A percentile compares a stretch with the other conserved stretches of the same genome.
Evolutionary conservation across 2,888 invertebrate species (phyloP).

Genomic region (Pristionchus maxplancki): DNA sequence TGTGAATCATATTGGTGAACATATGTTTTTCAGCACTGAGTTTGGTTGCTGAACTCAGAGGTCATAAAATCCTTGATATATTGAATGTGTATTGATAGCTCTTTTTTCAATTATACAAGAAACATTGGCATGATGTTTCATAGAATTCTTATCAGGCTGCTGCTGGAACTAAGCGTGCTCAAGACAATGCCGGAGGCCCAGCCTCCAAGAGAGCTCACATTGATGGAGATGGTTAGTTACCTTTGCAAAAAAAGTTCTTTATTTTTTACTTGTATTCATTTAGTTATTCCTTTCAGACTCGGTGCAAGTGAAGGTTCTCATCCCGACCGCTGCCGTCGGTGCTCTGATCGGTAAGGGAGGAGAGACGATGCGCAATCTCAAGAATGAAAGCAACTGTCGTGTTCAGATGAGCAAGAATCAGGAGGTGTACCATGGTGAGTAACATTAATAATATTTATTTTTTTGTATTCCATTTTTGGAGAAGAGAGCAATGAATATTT

Average conservation of each 20-base stretch:
- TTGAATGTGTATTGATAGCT: no score
- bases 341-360: conserved; percentile 99
- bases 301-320: conserved; percentile 74
- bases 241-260: background rate
- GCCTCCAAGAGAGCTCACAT: conserved; percentile 73
- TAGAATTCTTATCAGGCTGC: conserved; percentile 39
- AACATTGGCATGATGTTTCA: background rate
- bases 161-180: conserved; percentile 68
- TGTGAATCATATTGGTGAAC: background rate
- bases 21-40: background rate
- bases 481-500: no score
- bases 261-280: background rate
- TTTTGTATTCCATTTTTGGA: background rate
- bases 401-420: conserved; percentile 99
- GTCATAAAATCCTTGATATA: no score
- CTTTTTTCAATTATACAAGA: background rate
- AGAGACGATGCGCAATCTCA: conserved; percentile 97
- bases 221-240: conserved; percentile 60
- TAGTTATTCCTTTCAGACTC: conserved; percentile 55
- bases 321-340: conserved; percentile 90
- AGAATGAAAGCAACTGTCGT: conserved; percentile 96
- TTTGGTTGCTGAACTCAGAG: no score
- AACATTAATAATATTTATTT: background rate
- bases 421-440: conserved; percentile 96
- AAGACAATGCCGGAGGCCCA: conserved; percentile 69